Evolutionary conservation across 92 coral and sea anemone species (phyloP).

Genomic region (Plumapathes pennacea): DNA sequence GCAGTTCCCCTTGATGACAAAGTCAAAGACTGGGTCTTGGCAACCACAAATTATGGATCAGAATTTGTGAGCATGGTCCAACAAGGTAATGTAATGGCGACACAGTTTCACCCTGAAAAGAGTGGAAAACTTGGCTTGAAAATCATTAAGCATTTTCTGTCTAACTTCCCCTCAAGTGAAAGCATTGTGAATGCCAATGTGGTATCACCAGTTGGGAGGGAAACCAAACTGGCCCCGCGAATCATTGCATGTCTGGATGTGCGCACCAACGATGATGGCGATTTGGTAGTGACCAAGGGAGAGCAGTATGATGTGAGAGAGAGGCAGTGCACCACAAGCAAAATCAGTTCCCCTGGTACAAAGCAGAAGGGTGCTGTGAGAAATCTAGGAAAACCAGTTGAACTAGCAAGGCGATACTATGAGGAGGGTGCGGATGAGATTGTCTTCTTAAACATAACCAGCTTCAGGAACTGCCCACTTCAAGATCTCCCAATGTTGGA

Average conservation of each 20-base stretch:
- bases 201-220: conserved; percentile 2
- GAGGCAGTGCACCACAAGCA: not conserved
- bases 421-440: conserved; percentile 59
- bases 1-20: conserved; percentile 19
- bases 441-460: conserved; percentile 49
- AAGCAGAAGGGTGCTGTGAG: conserved; percentile 33
- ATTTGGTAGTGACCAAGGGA: conserved; percentile 55
- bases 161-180: conserved; percentile 3
- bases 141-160: conserved; percentile 26
- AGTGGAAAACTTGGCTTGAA: conserved; percentile 42
- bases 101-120: conserved; percentile 62
- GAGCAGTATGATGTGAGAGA: conserved; percentile 61
- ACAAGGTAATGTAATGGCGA: conserved; percentile 39
- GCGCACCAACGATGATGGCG: conserved; percentile 48
- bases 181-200: not conserved
- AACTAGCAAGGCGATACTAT: conserved; percentile 39
- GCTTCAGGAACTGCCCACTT: conserved; percentile 53
- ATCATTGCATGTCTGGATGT: conserved; percentile 56
- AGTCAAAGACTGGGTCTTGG: conserved; percentile 33
- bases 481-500: conserved; percentile 56
- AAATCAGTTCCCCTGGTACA: not conserved
- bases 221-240: conserved; percentile 47
- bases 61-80: conserved; percentile 51
- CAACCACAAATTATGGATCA: conserved; percentile 45
- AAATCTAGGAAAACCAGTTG: conserved; percentile 54